Conservation (phyloP, 92 coral and sea anemone species). For the Galaxea fascicularis region DNA sequence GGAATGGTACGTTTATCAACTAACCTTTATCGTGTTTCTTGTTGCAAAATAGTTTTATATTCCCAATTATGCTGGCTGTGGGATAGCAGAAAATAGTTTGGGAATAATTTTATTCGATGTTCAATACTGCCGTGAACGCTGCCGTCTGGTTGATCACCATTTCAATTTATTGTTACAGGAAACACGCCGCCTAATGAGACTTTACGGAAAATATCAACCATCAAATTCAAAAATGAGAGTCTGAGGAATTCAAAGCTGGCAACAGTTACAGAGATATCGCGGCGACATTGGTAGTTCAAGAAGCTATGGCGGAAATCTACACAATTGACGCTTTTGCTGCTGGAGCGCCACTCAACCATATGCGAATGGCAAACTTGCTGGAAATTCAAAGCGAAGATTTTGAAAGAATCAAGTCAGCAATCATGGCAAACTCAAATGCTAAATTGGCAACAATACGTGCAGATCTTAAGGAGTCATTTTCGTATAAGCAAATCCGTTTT, state of each 20-base stretch:
- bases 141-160: not conserved
- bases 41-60: no score
- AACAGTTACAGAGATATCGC: not conserved
- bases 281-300: not conserved
- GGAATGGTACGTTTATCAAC: no score
- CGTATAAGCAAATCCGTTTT: not conserved
- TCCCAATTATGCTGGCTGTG: no score
- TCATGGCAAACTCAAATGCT: no score
- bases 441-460: no score
- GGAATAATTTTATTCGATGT: not conserved
- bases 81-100: no score
- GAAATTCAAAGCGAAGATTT: no score
- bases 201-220: not conserved
- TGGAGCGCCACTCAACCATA: not conserved
- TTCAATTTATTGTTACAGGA: not conserved
- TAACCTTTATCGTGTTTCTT: no score
- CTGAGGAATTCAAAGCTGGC: not conserved
- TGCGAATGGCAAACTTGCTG: not conserved
- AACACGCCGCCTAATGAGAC: not conserved
- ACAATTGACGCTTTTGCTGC: not conserved
- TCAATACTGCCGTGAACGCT: not conserved
- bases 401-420: no score
- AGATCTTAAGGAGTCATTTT: no score
- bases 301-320: not conserved
- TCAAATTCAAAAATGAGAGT: not conserved